Conservation (phyloP, 2,113 vertebrate species). For the Leucoraja erinaceus region DNA sequence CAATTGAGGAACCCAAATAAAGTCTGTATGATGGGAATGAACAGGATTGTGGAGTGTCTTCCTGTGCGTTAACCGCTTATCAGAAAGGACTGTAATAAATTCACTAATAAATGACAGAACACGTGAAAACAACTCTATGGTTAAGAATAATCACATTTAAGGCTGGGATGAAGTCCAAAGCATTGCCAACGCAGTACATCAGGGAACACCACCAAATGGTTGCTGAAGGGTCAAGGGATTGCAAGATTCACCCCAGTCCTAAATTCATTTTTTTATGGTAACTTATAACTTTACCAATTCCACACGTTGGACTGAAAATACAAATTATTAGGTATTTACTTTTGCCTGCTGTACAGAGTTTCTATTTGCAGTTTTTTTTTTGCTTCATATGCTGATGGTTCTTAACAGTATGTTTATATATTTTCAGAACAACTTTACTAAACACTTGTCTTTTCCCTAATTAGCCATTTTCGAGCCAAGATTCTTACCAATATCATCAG, state of each 20-base stretch:
- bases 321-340: slow-evolving; percentile 21
- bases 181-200: slow-evolving; percentile 18
- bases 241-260: slow-evolving; percentile 37
- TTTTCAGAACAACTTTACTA: slow-evolving; percentile 34
- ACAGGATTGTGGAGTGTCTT: slow-evolving; percentile 39
- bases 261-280: slow-evolving; percentile 36
- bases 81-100: slow-evolving; percentile 57
- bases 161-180: slow-evolving; percentile 33
- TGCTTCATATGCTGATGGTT: slow-evolving; percentile 27
- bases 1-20: slow-evolving; percentile 95
- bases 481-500: background rate
- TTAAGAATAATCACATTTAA: slow-evolving; percentile 37
- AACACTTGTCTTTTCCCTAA: background rate
- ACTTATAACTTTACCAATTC: slow-evolving; percentile 36
- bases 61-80: slow-evolving; percentile 51
- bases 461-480: slow-evolving; percentile 12
- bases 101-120: slow-evolving; percentile 44
- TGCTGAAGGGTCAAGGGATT: slow-evolving; percentile 29
- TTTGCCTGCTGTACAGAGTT: slow-evolving; percentile 29
- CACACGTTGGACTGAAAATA: slow-evolving; percentile 28
- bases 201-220: slow-evolving; percentile 15
- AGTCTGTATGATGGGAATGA: slow-evolving; percentile 26
- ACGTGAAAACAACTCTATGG: slow-evolving; percentile 31
- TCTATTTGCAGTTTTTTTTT: slow-evolving; percentile 24
- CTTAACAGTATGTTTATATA: slow-evolving; percentile 34